These are phyloP conservation scores for Homalodisca vitripennis DNA, from an alignment of 1,140 invertebrate species.

Conservation along the genomic window DNA sequence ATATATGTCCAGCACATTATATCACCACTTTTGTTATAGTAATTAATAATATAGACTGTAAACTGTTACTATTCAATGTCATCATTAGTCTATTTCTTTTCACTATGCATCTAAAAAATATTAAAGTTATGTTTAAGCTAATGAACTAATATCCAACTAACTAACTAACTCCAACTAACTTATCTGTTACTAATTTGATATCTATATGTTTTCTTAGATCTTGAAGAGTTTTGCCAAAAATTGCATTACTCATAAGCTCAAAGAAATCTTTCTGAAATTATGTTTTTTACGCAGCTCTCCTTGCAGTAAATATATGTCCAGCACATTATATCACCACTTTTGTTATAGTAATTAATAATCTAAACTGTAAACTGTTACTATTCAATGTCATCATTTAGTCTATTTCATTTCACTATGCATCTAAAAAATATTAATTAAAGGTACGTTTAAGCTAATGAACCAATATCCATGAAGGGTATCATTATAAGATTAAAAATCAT, in stretches of 20 bases:
- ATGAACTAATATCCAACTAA: too few species aligned
- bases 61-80: background rate
- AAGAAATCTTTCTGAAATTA: conserved; percentile 5
- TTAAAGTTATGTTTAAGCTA: too few species aligned
- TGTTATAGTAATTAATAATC: conserved; percentile 3
- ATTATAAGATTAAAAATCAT: too few species aligned
- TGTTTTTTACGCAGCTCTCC: background rate
- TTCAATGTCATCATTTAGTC: background rate
- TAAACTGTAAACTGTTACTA: background rate
- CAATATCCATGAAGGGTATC: too few species aligned
- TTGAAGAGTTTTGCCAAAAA: background rate
- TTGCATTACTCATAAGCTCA: background rate
- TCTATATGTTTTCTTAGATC: background rate
- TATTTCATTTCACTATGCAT: too few species aligned
- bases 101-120: too few species aligned
- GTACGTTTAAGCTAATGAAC: too few species aligned
- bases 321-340: background rate
- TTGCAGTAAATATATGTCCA: conserved; percentile 10
- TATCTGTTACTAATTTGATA: background rate
- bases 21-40: background rate
- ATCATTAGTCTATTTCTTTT: background rate
- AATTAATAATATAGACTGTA: conserved; percentile 2
- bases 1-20: conserved; percentile 3
- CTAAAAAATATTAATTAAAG: too few species aligned
- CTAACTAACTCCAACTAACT: too few species aligned